phyloP scores from a whole-genome alignment of 2,888 invertebrate genomes.

The Notocelia uddmanniana region DNA sequence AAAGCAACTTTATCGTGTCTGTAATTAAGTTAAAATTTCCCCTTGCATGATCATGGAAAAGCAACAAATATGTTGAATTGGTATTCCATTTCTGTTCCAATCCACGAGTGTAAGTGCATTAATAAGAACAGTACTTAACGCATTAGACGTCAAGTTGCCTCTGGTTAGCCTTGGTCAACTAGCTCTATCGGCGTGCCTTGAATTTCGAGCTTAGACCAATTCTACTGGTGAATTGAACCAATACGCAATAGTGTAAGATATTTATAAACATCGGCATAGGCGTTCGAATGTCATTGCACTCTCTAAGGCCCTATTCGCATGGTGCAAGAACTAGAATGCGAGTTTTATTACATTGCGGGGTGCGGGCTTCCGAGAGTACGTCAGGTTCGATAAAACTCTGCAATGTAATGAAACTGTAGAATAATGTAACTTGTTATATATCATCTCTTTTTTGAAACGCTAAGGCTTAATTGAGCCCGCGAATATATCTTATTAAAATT shows the following conservation, averaged over 20 bases:
- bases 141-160: not conserved
- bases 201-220: constrained; percentile 10
- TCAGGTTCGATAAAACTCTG: too few species aligned
- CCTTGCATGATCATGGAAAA: not conserved
- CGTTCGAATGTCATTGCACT: too few species aligned
- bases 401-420: too few species aligned
- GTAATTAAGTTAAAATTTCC: not conserved
- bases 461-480: too few species aligned
- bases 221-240: not conserved
- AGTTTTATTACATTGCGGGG: too few species aligned
- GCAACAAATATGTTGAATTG: constrained; percentile 22
- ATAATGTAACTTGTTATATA: too few species aligned
- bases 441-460: too few species aligned
- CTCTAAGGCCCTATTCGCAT: too few species aligned
- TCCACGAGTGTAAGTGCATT: constrained; percentile 15
- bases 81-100: constrained; percentile 39
- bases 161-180: constrained; percentile 21
- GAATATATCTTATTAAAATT: too few species aligned
- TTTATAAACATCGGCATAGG: not conserved
- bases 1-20: not conserved
- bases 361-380: too few species aligned
- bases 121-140: constrained; percentile 22
- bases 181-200: constrained; percentile 8
- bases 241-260: not conserved
- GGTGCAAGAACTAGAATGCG: too few species aligned